Evolutionary conservation across 1,140 invertebrate species (phyloP).

Genomic region (Apis cerana): DNA sequence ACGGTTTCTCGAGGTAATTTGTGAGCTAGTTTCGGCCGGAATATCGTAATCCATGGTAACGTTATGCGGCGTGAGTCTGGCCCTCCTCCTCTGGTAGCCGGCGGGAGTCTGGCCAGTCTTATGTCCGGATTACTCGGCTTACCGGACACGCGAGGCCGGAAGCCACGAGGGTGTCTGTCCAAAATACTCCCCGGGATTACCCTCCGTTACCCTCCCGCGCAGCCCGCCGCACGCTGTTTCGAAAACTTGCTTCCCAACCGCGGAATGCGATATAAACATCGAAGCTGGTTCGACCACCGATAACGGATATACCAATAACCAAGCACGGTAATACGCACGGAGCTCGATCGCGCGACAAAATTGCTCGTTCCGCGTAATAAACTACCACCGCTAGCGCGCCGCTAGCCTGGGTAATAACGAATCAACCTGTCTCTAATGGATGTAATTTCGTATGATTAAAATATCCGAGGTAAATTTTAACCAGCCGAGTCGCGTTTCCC

Average conservation of each 20-base stretch:
- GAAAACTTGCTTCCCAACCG: slow-evolving; percentile 51
- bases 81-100: slow-evolving; percentile 36
- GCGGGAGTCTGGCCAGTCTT: slow-evolving; percentile 67
- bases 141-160: slow-evolving; percentile 70
- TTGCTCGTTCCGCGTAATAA: slow-evolving; percentile 26
- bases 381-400: neutral
- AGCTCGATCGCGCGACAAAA: slow-evolving; percentile 32
- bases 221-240: slow-evolving; percentile 11
- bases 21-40: slow-evolving; percentile 73
- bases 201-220: slow-evolving; percentile 6
- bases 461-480: slow-evolving; percentile 4
- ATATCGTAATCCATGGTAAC: slow-evolving; percentile 75
- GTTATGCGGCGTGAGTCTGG: slow-evolving; percentile 67
- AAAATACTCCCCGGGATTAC: slow-evolving; percentile 67
- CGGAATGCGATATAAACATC: slow-evolving; percentile 26
- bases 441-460: slow-evolving; percentile 16
- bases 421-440: slow-evolving; percentile 15
- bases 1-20: slow-evolving; percentile 78
- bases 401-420: slow-evolving; percentile 6
- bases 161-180: slow-evolving; percentile 67
- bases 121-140: slow-evolving; percentile 76
- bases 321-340: slow-evolving; percentile 6
- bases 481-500: neutral
- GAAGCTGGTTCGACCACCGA: slow-evolving; percentile 9
- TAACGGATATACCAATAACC: slow-evolving; percentile 22